A percentile compares a stretch with the other conserved stretches of the same genome.
phyloP scores from a whole-genome alignment of 2,113 vertebrate genomes.

The Tichodroma muraria region DNA sequence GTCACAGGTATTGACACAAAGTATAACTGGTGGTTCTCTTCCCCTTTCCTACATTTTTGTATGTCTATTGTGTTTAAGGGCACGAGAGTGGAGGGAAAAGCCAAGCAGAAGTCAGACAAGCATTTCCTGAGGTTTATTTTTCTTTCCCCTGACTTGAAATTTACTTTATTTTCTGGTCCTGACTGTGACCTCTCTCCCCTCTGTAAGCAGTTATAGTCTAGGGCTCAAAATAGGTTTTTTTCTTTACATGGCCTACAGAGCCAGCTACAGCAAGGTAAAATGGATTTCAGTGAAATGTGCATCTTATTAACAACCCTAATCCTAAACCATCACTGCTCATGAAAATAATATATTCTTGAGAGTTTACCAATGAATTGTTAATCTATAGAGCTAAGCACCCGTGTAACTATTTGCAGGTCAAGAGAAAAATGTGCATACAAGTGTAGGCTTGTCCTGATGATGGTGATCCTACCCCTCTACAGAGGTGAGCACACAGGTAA shows the following conservation, averaged over 20 bases:
- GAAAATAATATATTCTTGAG: not conserved
- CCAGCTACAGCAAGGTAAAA: not conserved
- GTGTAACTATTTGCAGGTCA: not conserved
- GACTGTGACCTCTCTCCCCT: not conserved
- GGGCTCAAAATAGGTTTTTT: not conserved
- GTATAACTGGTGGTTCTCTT: not conserved
- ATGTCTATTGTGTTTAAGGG: not conserved
- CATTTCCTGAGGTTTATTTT: not conserved
- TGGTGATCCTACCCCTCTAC: not conserved
- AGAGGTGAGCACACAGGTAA: not conserved
- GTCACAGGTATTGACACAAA: not conserved
- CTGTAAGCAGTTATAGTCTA: not conserved
- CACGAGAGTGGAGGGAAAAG: not conserved
- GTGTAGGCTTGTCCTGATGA: not conserved
- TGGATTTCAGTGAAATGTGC: not conserved
- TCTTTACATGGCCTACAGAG: not conserved
- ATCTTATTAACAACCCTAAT: not conserved
- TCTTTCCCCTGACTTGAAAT: not conserved
- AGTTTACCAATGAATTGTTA: not conserved
- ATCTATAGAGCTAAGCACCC: fast-evolving
- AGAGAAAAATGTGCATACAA: not conserved
- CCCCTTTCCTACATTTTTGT: not conserved
- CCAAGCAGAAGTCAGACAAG: not conserved
- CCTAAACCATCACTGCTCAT: not conserved
- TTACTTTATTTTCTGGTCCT: not conserved